A percentile compares a stretch with the other conserved stretches of the same genome.
Evolutionary conservation across 2,888 invertebrate species (phyloP).

Genomic region (Acholoe squamosa): DNA sequence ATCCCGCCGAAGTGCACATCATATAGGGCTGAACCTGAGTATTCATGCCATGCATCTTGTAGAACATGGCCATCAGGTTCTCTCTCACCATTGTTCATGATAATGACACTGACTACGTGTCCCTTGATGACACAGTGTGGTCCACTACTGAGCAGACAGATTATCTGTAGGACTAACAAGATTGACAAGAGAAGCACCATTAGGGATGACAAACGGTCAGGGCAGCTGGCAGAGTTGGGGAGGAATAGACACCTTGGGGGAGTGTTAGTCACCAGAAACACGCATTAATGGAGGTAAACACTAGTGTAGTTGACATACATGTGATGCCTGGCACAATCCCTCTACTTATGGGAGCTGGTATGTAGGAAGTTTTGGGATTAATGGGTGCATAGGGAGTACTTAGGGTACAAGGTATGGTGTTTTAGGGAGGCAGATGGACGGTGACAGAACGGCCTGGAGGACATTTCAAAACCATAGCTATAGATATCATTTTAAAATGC

Average conservation of each 20-base stretch:
- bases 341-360: not conserved
- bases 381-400: too few species aligned
- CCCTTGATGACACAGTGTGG: not conserved
- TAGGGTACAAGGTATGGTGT: too few species aligned
- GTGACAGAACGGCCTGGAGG: too few species aligned
- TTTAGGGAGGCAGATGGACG: too few species aligned
- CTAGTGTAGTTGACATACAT: not conserved
- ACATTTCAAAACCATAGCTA: too few species aligned
- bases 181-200: constrained; percentile 32
- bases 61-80: too few species aligned
- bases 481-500: too few species aligned
- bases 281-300: constrained; percentile 11
- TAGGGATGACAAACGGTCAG: not conserved
- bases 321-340: not conserved
- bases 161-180: not conserved
- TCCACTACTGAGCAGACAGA: not conserved
- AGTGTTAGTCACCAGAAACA: not conserved
- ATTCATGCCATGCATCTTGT: too few species aligned
- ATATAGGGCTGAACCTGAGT: too few species aligned
- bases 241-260: not conserved
- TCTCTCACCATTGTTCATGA: not conserved
- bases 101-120: not conserved
- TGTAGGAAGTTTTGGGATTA: too few species aligned
- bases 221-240: not conserved
- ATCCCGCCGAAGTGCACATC: too few species aligned